A percentile compares a stretch with the other conserved stretches of the same genome.
phyloP scores from a whole-genome alignment of 2,888 invertebrate genomes.

The Scaeva pyrastri region DNA sequence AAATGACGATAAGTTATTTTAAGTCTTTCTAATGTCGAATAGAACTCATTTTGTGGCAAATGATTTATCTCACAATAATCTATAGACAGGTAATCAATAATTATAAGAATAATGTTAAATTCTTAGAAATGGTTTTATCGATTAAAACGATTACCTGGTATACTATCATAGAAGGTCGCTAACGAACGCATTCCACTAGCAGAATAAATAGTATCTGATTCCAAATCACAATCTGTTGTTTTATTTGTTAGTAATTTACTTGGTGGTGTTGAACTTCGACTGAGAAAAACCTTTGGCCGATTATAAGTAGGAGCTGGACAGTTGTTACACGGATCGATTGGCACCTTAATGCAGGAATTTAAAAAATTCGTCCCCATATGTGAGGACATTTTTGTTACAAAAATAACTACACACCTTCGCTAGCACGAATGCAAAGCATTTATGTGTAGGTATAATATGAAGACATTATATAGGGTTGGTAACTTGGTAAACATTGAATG shows the following conservation, averaged over 20 bases:
- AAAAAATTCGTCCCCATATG: slow-evolving; percentile 88
- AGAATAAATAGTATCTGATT: slow-evolving; percentile 75
- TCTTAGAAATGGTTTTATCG: slow-evolving; percentile 23
- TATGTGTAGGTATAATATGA: no score
- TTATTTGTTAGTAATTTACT: slow-evolving; percentile 56
- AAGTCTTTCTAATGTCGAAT: slow-evolving; percentile 87
- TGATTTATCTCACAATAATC: slow-evolving; percentile 92
- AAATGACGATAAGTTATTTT: slow-evolving; percentile 80
- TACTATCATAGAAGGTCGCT: slow-evolving; percentile 90
- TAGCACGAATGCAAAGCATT: background rate
- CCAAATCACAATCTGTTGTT: slow-evolving; percentile 51
- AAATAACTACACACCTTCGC: slow-evolving; percentile 12
- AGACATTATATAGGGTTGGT: background rate
- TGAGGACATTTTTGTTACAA: slow-evolving; percentile 82
- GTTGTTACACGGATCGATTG: slow-evolving; percentile 89
- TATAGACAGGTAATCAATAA: slow-evolving; percentile 21
- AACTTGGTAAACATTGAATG: background rate
- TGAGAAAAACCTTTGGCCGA: slow-evolving; percentile 84
- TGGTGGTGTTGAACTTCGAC: slow-evolving; percentile 76
- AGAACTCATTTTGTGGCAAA: slow-evolving; percentile 90
- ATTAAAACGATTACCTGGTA: slow-evolving; percentile 85
- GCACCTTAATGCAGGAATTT: slow-evolving; percentile 89
- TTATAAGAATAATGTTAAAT: background rate
- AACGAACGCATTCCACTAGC: slow-evolving; percentile 85
- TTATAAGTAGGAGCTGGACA: slow-evolving; percentile 90